Base-by-base conservation (phyloP, 1,140 invertebrate species). In the Brachystomella parvula region DNA sequence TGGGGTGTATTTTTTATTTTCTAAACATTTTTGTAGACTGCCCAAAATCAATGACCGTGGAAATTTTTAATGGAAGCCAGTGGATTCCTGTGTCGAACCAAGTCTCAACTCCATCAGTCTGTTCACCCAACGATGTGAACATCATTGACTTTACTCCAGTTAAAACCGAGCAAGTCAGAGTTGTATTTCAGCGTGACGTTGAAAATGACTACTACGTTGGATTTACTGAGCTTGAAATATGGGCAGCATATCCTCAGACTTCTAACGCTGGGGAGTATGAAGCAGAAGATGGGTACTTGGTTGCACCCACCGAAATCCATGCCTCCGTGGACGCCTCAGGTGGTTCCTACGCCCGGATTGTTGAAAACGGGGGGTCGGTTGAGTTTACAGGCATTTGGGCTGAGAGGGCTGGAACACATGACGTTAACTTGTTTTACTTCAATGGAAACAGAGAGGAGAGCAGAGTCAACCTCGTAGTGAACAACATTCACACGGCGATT, bases 351-450 rank as follows among this genome's bases (percentile, higher is more conserved):
- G 70, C 68, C 17, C 66, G 66, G 15, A 17, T 29, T n/a, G 61
- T 66, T 21, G 6, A 12, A 28, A 6, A 56, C 9, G 63, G 39
- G 3, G 69, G 63, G 19, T 12, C 0, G n/a, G 64, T 67, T 19
- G 70, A 71, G 29, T 68, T 71, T 47, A 68, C 64, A 24, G 70
- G 70, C 0, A 39, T 71, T 44, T 71, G 70, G 70, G 56, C 47
- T 3, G 64, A 71, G 26, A 26, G 26, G 19, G 26, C 47, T 30
- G 64, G 67, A 24, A 35, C 59, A 2, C 66, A 66, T 61, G 57
- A 63, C 3, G 33, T 71, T 47, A 9, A 30, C 2, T 44, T 71
- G 12, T 64, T 44, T 56, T 71, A 71, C 24, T 61, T 67, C 2
- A 71, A 71, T 47, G 66, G 69, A 31, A 33, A 29, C 17, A 17